These are phyloP conservation scores for Drosophila lutescens DNA, from an alignment of 2,888 invertebrate genomes.

Conservation along the genomic window DNA sequence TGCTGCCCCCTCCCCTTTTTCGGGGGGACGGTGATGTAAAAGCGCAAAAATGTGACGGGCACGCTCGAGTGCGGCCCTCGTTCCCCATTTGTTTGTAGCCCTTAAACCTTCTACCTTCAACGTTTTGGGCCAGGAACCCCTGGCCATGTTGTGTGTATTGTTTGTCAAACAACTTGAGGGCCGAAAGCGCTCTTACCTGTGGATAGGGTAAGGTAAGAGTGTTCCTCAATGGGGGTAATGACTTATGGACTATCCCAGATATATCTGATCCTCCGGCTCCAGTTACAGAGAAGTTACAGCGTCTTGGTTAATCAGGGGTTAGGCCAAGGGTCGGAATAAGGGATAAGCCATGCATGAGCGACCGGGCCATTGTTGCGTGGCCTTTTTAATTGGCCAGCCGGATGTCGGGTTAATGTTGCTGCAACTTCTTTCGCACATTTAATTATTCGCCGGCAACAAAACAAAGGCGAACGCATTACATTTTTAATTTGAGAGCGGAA, in stretches of 20 bases:
- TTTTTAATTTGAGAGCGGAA: conserved; percentile 65
- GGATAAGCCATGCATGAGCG: conserved; percentile 70
- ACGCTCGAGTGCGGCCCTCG: conserved; percentile 70
- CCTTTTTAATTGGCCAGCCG: conserved; percentile 72
- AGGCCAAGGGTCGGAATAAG: conserved; percentile 1
- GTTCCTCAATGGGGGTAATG: conserved; percentile 66
- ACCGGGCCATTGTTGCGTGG: conserved; percentile 74
- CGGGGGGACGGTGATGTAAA: conserved; percentile 33
- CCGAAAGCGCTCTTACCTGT: conserved; percentile 49
- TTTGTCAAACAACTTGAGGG: conserved; percentile 72
- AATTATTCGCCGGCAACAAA: conserved; percentile 64
- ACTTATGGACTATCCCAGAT: conserved; percentile 53
- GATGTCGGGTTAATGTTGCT: conserved; percentile 41
- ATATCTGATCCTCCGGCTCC: not conserved
- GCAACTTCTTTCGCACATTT: conserved; percentile 58
- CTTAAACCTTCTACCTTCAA: conserved; percentile 3
- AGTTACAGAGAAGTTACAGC: conserved; percentile 24
- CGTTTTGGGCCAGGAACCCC: conserved; percentile 7
- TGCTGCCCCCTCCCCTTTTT: conserved; percentile 65
- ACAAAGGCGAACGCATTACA: conserved; percentile 64
- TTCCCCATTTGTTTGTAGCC: conserved; percentile 14
- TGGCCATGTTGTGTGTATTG: conserved; percentile 57
- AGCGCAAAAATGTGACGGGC: conserved; percentile 76
- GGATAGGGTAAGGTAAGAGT: conserved; percentile 1
- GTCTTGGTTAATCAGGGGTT: conserved; percentile 51